These are phyloP conservation scores for Myrmecobius fasciatus DNA, from an alignment of 2,113 vertebrate species.

Conservation along the genomic window DNA sequence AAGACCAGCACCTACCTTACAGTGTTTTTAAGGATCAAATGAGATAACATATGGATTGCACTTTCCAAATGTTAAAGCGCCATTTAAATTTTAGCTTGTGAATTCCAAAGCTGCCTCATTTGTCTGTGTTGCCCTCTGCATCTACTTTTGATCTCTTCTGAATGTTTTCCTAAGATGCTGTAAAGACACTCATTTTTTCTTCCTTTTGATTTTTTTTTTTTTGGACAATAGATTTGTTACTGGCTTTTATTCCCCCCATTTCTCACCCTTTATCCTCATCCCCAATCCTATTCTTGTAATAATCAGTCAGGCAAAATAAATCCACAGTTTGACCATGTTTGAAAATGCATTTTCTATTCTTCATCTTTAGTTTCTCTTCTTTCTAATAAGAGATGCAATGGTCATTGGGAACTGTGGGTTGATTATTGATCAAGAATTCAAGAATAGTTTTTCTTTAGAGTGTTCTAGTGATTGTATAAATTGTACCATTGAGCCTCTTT, in stretches of 20 bases:
- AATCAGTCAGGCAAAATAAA: not conserved
- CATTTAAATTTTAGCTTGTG: not conserved
- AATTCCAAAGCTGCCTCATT: not conserved
- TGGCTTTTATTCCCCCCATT: not conserved
- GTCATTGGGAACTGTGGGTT: not conserved
- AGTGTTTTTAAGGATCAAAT: not conserved
- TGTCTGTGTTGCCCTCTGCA: not conserved
- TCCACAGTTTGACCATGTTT: not conserved
- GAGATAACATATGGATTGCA: not conserved
- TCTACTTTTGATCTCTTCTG: not conserved
- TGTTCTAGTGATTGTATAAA: not conserved
- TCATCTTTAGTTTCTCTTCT: not conserved
- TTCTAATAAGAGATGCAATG: not conserved
- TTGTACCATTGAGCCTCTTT: not conserved
- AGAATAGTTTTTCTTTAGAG: not conserved
- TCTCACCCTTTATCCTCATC: not conserved
- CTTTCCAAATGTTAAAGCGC: not conserved
- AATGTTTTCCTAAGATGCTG: not conserved
- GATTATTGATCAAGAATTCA: not conserved
- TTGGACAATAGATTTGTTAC: not conserved
- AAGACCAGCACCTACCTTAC: not conserved
- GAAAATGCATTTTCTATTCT: not conserved
- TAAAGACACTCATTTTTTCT: not conserved
- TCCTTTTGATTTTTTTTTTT: not conserved
- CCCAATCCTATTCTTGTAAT: not conserved